phyloP scores from a whole-genome alignment of 2,888 invertebrate genomes.

The Girardia tigrina region DNA sequence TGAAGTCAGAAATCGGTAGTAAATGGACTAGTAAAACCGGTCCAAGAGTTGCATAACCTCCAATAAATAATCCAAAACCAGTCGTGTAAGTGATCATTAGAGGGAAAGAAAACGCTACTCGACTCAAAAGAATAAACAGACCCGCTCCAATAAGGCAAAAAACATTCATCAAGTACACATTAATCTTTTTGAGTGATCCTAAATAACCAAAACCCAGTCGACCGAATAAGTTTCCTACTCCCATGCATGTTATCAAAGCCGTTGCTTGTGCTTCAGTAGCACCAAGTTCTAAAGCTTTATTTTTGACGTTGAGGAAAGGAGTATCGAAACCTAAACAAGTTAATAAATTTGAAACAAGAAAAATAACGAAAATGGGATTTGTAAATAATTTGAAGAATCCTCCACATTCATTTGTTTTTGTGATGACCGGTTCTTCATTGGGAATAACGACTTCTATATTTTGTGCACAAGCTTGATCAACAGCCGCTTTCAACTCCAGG shows the following conservation, averaged over 20 bases:
- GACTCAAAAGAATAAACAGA: neutral
- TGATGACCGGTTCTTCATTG: neutral
- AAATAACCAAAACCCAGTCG: neutral
- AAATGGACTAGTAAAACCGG: neutral
- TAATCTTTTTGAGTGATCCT: neutral
- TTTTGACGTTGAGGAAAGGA: neutral
- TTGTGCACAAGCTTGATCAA: neutral
- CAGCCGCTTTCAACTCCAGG: neutral
- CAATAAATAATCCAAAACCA: neutral
- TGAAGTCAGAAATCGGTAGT: neutral
- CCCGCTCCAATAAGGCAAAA: neutral
- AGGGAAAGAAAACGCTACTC: neutral
- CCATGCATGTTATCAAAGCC: neutral
- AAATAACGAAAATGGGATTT: neutral
- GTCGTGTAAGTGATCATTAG: neutral
- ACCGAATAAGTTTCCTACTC: neutral
- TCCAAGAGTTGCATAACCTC: neutral
- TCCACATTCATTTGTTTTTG: neutral
- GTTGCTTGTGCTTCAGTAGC: neutral
- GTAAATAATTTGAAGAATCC: neutral
- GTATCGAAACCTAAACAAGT: neutral
- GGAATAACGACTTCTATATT: neutral
- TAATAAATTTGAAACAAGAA: neutral
- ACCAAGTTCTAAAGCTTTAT: neutral
- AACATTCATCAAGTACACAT: neutral